Percentiles rank a stretch among this genome's conserved stretches.
Evolutionary conservation across 2,113 vertebrate genomes (phyloP).

Genomic region (Vulpes vulpes): DNA sequence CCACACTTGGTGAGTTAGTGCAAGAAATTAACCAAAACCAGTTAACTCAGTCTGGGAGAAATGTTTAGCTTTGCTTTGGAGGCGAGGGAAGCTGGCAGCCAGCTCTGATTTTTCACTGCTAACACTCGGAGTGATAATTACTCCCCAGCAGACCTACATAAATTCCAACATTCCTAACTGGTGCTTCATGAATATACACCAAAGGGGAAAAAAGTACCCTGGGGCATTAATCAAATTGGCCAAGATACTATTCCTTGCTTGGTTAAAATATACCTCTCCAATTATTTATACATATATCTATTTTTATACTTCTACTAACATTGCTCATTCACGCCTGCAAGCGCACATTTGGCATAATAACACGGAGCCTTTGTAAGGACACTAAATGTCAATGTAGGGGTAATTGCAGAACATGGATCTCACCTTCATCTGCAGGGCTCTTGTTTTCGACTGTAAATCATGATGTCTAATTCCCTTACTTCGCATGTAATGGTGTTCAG

Average conservation of each 20-base stretch:
- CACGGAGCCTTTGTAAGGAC: neutral
- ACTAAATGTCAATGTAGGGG: neutral
- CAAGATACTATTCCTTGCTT: slow-evolving; percentile 57
- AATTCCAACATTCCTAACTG: slow-evolving; percentile 73
- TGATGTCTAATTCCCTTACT: slow-evolving; percentile 42
- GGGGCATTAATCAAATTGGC: slow-evolving; percentile 74
- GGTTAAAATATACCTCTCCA: slow-evolving; percentile 57
- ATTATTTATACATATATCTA: slow-evolving; percentile 65
- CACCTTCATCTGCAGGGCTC: neutral
- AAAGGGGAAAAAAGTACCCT: slow-evolving; percentile 61
- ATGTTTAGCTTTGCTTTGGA: slow-evolving; percentile 60
- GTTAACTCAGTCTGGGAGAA: slow-evolving; percentile 47
- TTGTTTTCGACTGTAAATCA: slow-evolving; percentile 68
- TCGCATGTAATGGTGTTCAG: neutral
- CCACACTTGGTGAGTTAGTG: slow-evolving; percentile 22
- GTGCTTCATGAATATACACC: slow-evolving; percentile 72
- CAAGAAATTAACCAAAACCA: slow-evolving; percentile 52
- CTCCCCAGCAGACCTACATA: slow-evolving; percentile 71
- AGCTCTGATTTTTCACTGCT: slow-evolving; percentile 70
- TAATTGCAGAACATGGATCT: slow-evolving; percentile 2
- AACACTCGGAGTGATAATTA: slow-evolving; percentile 73
- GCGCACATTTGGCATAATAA: neutral
- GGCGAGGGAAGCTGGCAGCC: slow-evolving; percentile 63
- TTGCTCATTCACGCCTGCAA: neutral
- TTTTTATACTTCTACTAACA: slow-evolving; percentile 42